Base-by-base conservation (phyloP, 2,888 invertebrate species). In the Thereva unica region DNA sequence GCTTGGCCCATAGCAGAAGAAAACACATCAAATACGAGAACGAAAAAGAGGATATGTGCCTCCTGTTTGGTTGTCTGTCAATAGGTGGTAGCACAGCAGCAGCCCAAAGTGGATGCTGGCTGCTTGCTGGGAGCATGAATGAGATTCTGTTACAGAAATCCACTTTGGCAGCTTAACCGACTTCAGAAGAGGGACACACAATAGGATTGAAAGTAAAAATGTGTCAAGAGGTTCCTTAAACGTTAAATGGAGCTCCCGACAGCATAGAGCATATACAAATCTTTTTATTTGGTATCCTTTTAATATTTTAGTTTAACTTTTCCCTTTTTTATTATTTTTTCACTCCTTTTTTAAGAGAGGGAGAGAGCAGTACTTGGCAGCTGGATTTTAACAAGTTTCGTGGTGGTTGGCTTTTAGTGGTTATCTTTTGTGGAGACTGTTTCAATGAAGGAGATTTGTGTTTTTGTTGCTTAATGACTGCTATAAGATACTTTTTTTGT, bases 171-270 rank as follows among this genome's bases (percentile, higher is more conserved):
- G 50, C 61, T 50, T n/a, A 50, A n/a, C 50, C 50, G 41, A 50
- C 50, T 61, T 45, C 50, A 61, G 23, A 50, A 23, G 50, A 61
- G 61, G 61, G 61, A 40, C 61, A 61, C 49, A 61, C 61, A 61
- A 61, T 50, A 61, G 61, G 45, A 61, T 61, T 61, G 61, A 61
- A 61, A 61, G 61, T 61, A 50, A 61, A 61, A 61, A 61, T 61
- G 61, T 61, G 61, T 61, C 61, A 61, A 61, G 50, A 49, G 61
- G 61, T 41, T 61, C 50, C 50, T 40, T 61, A 50, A 61, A 61
- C 50, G 41, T 50, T 61, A 34, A 50, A 23, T 23, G 23, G 23
- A 40, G 61, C 61, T 50, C 45, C 50, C n/a, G 50, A 34, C 38
- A 23, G 23, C 23, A 23, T 23, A 23, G 23, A 23, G 23, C 23